Evolutionary conservation across 2,888 invertebrate genomes (phyloP).

Genomic region (Megaustenia siamemsis): DNA sequence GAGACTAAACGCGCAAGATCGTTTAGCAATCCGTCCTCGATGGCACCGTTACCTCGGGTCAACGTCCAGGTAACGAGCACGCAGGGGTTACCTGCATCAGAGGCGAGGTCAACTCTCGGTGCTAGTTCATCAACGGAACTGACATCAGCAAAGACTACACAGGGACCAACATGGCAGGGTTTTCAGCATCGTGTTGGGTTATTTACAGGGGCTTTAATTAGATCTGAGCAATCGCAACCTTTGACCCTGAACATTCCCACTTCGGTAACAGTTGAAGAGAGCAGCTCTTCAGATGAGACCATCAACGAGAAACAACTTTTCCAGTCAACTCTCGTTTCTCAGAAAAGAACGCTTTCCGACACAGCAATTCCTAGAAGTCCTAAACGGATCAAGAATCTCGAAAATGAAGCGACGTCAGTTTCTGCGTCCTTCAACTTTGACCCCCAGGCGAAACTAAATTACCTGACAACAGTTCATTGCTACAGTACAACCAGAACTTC

Average conservation of each 20-base stretch:
- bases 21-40: constrained; percentile 37
- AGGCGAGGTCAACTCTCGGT: too few species aligned
- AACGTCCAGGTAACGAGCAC: not conserved
- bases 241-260: constrained; percentile 13
- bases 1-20: constrained; percentile 25
- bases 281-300: constrained; percentile 50
- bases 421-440: not conserved
- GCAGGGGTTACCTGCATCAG: not conserved
- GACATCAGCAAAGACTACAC: not conserved
- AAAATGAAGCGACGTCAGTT: not conserved
- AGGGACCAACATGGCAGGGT: not conserved
- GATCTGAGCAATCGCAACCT: not conserved
- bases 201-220: constrained; percentile 26
- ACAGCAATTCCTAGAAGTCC: not conserved
- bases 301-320: constrained; percentile 28
- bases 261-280: constrained; percentile 24
- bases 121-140: not conserved
- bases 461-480: constrained; percentile 34
- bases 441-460: constrained; percentile 25
- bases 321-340: not conserved
- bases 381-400: not conserved
- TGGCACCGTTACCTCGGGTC: not conserved
- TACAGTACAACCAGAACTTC: constrained; percentile 39
- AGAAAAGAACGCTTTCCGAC: constrained; percentile 42
- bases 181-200: not conserved